phyloP scores from a whole-genome alignment of 2,888 invertebrate genomes.

The Tupiocoris notatus region DNA sequence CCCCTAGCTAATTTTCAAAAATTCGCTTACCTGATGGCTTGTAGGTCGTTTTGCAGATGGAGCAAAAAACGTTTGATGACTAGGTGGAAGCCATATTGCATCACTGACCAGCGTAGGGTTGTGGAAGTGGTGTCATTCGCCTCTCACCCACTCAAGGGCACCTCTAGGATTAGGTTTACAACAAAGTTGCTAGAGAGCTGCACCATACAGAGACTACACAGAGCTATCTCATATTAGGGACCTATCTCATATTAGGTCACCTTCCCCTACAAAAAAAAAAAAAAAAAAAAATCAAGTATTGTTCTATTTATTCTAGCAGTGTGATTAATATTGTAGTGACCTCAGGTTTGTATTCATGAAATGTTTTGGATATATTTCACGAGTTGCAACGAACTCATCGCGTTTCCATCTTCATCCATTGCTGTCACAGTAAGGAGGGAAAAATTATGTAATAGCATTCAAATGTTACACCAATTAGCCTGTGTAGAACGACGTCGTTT shows the following conservation, averaged over 20 bases:
- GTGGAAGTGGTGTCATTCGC: too few relatives aligned
- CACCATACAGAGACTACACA: constrained; percentile 3
- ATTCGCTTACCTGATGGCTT: constrained; percentile 6
- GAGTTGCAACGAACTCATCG: too few relatives aligned
- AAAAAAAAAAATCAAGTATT: too few relatives aligned
- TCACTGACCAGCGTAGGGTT: background rate
- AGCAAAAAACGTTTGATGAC: background rate
- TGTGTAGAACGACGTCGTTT: too few relatives aligned
- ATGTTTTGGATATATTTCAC: too few relatives aligned
- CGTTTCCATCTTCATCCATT: too few relatives aligned
- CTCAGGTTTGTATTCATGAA: too few relatives aligned
- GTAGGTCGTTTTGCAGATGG: background rate
- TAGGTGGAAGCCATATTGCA: constrained; percentile 13
- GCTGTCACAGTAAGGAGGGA: too few relatives aligned
- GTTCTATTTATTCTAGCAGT: too few relatives aligned
- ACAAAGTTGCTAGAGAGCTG: constrained; percentile 15
- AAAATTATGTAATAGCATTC: too few relatives aligned
- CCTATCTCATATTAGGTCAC: constrained; percentile 28
- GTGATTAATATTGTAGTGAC: too few relatives aligned
- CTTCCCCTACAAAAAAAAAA: background rate
- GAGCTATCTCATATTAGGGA: constrained; percentile 28
- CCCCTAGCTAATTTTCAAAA: background rate
- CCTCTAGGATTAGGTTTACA: constrained; percentile 13
- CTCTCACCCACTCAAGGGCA: constrained; percentile 5
- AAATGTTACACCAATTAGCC: too few relatives aligned